A percentile compares a stretch with the other conserved stretches of the same genome.
Conservation (phyloP, 2,888 invertebrate genomes). For the Lasius platythorax region DNA sequence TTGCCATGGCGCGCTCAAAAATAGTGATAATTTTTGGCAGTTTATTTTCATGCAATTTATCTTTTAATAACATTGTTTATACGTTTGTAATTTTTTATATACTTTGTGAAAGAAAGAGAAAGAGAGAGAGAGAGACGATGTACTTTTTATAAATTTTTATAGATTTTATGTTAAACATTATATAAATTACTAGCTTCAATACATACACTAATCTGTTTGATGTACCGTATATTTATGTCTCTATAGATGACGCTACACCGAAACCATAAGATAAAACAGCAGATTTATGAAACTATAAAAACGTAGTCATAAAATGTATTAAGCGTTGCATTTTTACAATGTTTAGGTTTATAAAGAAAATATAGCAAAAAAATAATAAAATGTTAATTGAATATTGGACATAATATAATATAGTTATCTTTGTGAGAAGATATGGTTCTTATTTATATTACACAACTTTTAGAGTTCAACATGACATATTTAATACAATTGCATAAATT, state of each 20-base stretch:
- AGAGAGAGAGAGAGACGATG: neutral
- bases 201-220: neutral
- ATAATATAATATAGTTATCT: too few relatives aligned
- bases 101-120: neutral
- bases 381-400: neutral
- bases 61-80: neutral
- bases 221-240: neutral
- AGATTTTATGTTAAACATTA: neutral
- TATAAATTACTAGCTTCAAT: neutral
- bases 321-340: constrained; percentile 8
- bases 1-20: neutral
- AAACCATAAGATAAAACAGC: neutral
- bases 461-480: neutral
- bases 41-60: neutral
- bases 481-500: neutral
- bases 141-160: neutral
- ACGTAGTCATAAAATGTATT: neutral
- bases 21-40: neutral
- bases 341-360: neutral
- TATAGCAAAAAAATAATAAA: neutral
- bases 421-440: neutral
- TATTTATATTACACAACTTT: neutral
- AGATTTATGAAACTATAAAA: neutral
- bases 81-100: neutral
- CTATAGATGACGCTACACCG: neutral